Evolutionary conservation across 2,888 invertebrate genomes (phyloP).

Genomic region (Mesoligia furuncula): DNA sequence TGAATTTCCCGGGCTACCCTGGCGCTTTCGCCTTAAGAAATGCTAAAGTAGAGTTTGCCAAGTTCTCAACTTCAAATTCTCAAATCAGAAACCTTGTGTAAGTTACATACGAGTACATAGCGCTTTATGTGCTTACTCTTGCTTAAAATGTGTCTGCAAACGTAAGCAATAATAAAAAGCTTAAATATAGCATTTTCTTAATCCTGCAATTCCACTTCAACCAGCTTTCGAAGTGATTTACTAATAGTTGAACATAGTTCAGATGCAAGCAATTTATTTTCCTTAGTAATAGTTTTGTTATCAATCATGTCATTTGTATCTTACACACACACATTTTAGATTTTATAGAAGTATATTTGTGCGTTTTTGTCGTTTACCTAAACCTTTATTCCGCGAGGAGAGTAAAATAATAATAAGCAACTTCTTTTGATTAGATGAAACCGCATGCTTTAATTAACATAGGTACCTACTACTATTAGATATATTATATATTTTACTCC

Average conservation of each 20-base stretch:
- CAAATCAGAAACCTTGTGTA: neutral
- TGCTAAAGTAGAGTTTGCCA: neutral
- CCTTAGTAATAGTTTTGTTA: slow-evolving; percentile 22
- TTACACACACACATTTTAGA: slow-evolving; percentile 22
- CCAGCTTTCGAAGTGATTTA: slow-evolving; percentile 19
- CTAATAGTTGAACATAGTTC: slow-evolving; percentile 46
- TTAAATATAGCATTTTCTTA: slow-evolving; percentile 18
- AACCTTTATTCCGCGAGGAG: slow-evolving; percentile 26
- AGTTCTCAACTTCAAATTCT: neutral
- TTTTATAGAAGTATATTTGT: slow-evolving; percentile 8
- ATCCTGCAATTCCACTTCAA: slow-evolving; percentile 8
- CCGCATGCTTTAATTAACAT: neutral
- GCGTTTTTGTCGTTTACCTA: slow-evolving; percentile 10
- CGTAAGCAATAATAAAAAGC: slow-evolving; percentile 21
- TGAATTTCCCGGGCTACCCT: no score
- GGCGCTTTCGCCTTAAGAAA: no score
- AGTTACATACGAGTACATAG: slow-evolving; percentile 3
- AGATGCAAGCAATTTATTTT: slow-evolving; percentile 39
- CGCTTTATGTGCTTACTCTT: slow-evolving; percentile 39
- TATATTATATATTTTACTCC: slow-evolving; percentile 28
- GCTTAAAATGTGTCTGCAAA: slow-evolving; percentile 16
- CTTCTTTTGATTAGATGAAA: neutral
- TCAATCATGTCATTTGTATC: slow-evolving; percentile 21
- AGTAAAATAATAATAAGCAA: slow-evolving; percentile 20
- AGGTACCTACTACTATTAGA: neutral